A percentile compares a stretch with the other conserved stretches of the same genome.
These are phyloP conservation scores for Drosophila burlai DNA, from an alignment of 1,140 invertebrate genomes.

Conservation along the genomic window DNA sequence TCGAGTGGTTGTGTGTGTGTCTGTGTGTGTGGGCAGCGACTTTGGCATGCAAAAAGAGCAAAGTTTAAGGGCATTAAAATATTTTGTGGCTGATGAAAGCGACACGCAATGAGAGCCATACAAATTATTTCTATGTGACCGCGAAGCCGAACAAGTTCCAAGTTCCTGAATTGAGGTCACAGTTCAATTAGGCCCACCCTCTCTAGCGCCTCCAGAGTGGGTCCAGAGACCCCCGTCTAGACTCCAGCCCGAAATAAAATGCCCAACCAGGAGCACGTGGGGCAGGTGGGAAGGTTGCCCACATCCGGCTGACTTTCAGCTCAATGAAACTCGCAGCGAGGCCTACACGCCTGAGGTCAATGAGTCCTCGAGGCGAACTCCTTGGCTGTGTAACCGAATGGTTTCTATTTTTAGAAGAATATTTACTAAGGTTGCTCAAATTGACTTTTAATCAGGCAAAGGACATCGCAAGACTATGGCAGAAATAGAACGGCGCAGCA, in stretches of 20 bases:
- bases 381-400: constrained; percentile 10
- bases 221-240: constrained; percentile 39
- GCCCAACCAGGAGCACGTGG: neutral
- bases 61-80: constrained; percentile 83
- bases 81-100: constrained; percentile 75
- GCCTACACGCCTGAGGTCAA: constrained; percentile 70
- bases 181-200: constrained; percentile 42
- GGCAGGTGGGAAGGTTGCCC: constrained; percentile 23
- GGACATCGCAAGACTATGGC: constrained; percentile 24
- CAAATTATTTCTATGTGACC: constrained; percentile 57
- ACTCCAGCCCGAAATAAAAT: constrained; percentile 23
- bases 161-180: constrained; percentile 49
- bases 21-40: constrained; percentile 40
- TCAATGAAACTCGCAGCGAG: constrained; percentile 62
- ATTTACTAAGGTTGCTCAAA: constrained; percentile 54
- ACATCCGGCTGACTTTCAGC: constrained; percentile 35
- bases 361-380: constrained; percentile 67
- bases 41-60: constrained; percentile 70
- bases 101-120: constrained; percentile 62
- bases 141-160: constrained; percentile 62
- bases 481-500: neutral
- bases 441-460: constrained; percentile 55
- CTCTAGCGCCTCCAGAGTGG: constrained; percentile 46
- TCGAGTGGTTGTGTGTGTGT: constrained; percentile 15
- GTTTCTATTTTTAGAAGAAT: constrained; percentile 59